Base-by-base conservation (phyloP, 2,797 vertebrate species). In the Neosalanx taihuensis region DNA sequence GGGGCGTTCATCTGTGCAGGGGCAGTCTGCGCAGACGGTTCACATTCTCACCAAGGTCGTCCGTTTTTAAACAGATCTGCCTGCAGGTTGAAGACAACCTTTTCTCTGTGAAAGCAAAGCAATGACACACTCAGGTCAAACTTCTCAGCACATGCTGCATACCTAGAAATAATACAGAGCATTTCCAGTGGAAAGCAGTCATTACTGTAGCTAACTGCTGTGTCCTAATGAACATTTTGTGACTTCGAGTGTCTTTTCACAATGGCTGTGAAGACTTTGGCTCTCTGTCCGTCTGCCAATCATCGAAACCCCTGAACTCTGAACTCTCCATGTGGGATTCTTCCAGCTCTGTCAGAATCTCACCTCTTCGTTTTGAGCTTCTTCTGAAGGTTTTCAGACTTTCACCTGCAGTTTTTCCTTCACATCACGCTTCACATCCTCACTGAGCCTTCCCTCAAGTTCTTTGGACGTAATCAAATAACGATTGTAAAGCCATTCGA, bases 1-100 rank as follows among this genome's bases (percentile, higher is more conserved):
- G 20, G 20, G 58, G 58, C 3, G 58, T 59, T 12, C 10, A 10
- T 59, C 53, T 60, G 67, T 69, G 53, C 18, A 30, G 33, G 2
- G 56, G 79, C 68, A 62, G 76, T 71, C 17, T 59, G 67, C 74
- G 75, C 72, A 66, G 63, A 33, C 41, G 9, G 20, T 31, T 69
- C 31, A 17, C 71, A 67, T n/a, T 70, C 64, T 73, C 15, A 67
- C 53, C 75, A 64, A 77, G 75, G 80, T 82, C 64, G 10, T n/a
- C 31, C 72, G 66, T 51, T 79, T 79, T 69, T 62, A 64, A 71
- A n/a, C 23, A 56, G 56, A 60, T 20, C 41, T 29, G 10, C 58
- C 41, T 18, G 58, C 9, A 57, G n/a, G 10, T 31, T 49, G 0
- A n/a, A 76, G 68, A 49, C 49, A 3, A 64, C 56, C 51, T 37